These are phyloP conservation scores for Synanthedon myopaeformis DNA, from an alignment of 2,888 invertebrate species.

Conservation along the genomic window DNA sequence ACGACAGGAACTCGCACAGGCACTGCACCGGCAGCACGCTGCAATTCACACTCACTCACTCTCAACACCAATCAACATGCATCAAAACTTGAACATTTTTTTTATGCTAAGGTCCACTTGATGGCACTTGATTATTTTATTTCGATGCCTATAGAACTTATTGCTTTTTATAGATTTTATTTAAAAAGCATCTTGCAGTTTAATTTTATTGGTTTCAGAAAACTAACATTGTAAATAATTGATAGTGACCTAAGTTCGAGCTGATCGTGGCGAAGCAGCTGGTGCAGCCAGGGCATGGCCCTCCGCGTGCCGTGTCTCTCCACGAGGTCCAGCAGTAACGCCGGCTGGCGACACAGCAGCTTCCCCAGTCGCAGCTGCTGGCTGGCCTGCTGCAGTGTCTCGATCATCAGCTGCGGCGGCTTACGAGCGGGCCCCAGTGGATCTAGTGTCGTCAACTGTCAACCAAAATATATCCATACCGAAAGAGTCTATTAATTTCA, in stretches of 20 bases:
- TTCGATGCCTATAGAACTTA: too few species aligned
- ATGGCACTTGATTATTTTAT: too few species aligned
- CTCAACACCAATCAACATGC: too few species aligned
- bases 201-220: too few species aligned
- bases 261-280: conserved; percentile 91
- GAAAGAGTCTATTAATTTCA: too few species aligned
- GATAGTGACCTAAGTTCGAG: conserved; percentile 74
- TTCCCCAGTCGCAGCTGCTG: conserved; percentile 86
- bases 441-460: conserved; percentile 82
- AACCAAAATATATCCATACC: too few species aligned
- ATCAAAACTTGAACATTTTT: too few species aligned
- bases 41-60: neutral
- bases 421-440: conserved; percentile 85
- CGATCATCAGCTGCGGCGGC: conserved; percentile 82
- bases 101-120: too few species aligned
- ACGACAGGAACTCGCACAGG: conserved; percentile 92
- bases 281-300: conserved; percentile 97
- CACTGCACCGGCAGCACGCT: conserved; percentile 97
- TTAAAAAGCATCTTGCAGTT: too few species aligned
- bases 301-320: conserved; percentile 89
- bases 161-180: too few species aligned
- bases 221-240: too few species aligned
- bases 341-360: conserved; percentile 91
- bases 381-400: conserved; percentile 83
- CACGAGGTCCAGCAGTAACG: conserved; percentile 92